Evolutionary conservation across 2,797 vertebrate species (phyloP), one percentile per base, ranked within the genome.

Genomic region (Chiloscyllium punctatum): DNA sequence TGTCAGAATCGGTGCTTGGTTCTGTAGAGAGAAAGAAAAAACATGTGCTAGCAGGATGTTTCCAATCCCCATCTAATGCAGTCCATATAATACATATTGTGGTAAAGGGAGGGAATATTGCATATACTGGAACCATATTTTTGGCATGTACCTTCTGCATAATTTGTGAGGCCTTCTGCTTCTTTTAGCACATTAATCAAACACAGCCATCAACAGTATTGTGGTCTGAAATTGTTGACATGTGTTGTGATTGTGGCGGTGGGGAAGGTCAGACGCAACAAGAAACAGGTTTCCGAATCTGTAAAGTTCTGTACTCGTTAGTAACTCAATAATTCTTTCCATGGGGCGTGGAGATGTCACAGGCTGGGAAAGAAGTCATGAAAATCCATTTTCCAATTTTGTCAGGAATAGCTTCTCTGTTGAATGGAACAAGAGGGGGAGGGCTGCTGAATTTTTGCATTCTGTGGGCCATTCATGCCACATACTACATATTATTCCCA

Each of bases 171-270:
- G 57, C 30, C 57, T 91, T n/a, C 88, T 91, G 57, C 88, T 91
- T 21, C 88, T 91, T 91, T 33, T 91, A 91, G 88, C 57, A 91
- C 57, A n/a, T 33, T 91, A 91, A 91, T 91, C 33, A 66, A 91
- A 91, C 16, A 18, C 88, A 91, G 88, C 8, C 57, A 23, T 7
- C 33, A 18, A 66, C 88, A 30, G 88, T n/a, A n/a, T 66, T 91
- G 57, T n/a, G 88, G 88, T 91, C 57, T 91, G 30, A 91, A 66
- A 91, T 91, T 91, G 88, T 91, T 91, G 88, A 91, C 88, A 91
- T 66, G 57, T 91, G 88, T n/a, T 91, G 33, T 62, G 53, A 91
- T n/a, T 66, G 57, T 91, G 88, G 57, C n/a, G 88, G 6, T 62
- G 57, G 88, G 53, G 33, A 37, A 16, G 57, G 30, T 68, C 88